Conservation (phyloP, 2,113 vertebrate genomes). For the Pseudolaguvia tuberculata region DNA sequence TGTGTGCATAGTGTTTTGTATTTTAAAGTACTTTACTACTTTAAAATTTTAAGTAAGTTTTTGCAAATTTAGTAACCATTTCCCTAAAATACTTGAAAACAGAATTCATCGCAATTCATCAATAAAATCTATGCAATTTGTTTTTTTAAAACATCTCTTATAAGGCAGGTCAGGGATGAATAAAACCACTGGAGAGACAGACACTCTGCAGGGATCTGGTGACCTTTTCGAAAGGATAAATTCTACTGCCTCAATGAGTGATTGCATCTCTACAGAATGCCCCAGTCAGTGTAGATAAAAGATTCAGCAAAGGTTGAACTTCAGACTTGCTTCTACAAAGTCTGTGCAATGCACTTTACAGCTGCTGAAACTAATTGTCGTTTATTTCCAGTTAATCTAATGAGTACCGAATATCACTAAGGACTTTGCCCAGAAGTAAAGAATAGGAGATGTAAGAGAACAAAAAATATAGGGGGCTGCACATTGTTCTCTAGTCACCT, state of each 20-base stretch:
- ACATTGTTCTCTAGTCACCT: conserved; percentile 45
- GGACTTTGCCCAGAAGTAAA: conserved; percentile 59
- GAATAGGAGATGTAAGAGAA: conserved; percentile 46
- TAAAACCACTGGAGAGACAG: conserved; percentile 45
- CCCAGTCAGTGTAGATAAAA: conserved; percentile 32
- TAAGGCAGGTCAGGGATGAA: conserved; percentile 36
- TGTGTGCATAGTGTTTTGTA: too few relatives aligned
- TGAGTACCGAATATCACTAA: conserved; percentile 68
- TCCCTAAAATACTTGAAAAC: not conserved
- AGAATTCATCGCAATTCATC: not conserved
- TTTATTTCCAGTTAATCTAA: conserved; percentile 77
- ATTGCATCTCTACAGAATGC: conserved; percentile 58
- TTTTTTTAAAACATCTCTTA: conserved; percentile 3
- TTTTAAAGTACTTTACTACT: too few relatives aligned
- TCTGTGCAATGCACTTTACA: conserved; percentile 57
- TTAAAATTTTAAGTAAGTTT: too few relatives aligned
- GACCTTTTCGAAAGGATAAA: conserved; percentile 54
- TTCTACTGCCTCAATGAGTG: conserved; percentile 53
- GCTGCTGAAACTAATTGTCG: conserved; percentile 68
- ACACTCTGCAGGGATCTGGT: conserved; percentile 53
- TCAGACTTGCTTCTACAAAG: conserved; percentile 47
- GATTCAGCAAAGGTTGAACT: conserved; percentile 49
- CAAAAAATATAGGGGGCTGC: conserved; percentile 41
- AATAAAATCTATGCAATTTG: conserved; percentile 1
- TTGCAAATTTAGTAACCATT: not conserved